These are phyloP conservation scores for Vulpes ferrilata DNA, from an alignment of 2,113 vertebrate genomes.

Conservation along the genomic window DNA sequence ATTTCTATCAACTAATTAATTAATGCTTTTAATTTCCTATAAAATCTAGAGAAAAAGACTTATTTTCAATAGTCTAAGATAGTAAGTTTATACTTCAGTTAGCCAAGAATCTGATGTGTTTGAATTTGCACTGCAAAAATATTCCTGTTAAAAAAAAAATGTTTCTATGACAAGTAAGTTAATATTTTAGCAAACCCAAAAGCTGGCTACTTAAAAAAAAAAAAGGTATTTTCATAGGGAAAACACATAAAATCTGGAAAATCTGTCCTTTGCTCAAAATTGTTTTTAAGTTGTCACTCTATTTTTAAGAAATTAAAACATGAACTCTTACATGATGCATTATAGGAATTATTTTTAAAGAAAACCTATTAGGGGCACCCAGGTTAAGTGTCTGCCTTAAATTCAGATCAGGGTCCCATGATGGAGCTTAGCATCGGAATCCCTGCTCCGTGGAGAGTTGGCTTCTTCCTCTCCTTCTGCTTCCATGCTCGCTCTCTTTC, in stretches of 20 bases:
- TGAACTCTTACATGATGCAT: not conserved
- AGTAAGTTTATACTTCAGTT: not conserved
- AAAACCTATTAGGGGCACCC: not conserved
- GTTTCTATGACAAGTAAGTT: not conserved
- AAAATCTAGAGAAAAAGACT: not conserved
- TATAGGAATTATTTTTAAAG: not conserved
- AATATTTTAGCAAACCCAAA: not conserved
- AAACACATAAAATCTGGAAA: not conserved
- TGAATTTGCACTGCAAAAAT: not conserved
- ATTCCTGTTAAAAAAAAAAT: not conserved
- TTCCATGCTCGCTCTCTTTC: not conserved
- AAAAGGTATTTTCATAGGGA: not conserved
- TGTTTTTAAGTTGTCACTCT: not conserved
- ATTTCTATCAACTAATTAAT: not conserved
- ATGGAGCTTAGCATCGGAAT: not conserved
- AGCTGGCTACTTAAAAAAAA: not conserved
- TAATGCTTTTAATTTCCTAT: not conserved
- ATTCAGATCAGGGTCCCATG: not conserved
- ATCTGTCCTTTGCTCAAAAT: not conserved
- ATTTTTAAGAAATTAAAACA: not conserved
- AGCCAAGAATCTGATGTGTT: not conserved
- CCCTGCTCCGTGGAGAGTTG: not conserved
- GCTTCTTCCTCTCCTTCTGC: not conserved
- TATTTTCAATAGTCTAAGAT: not conserved
- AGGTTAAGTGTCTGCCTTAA: not conserved